These are phyloP conservation scores for Leptura quadrifasciata DNA, from an alignment of 2,888 invertebrate species.

Conservation along the genomic window DNA sequence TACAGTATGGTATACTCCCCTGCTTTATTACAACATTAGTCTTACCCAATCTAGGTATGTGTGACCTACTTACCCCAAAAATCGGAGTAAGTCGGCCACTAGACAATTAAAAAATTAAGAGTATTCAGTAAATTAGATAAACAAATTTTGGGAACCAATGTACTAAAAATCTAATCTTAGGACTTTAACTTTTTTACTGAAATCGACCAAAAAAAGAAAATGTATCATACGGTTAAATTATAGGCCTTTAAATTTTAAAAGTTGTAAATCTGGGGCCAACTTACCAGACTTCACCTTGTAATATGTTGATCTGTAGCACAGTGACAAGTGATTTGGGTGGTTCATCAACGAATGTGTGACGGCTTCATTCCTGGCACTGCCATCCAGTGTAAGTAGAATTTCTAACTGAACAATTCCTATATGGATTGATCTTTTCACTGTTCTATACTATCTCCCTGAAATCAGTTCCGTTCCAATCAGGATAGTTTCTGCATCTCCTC, in stretches of 20 bases:
- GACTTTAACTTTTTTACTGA: neutral
- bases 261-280: neutral
- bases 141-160: neutral
- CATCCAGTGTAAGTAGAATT: too few relatives aligned
- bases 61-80: conserved; percentile 9
- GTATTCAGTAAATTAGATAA: conserved; percentile 4
- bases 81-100: neutral
- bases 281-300: neutral
- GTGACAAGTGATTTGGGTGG: too few relatives aligned
- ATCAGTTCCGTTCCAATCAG: too few relatives aligned
- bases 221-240: neutral
- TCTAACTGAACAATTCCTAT: too few relatives aligned
- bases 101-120: neutral
- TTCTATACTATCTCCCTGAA: too few relatives aligned
- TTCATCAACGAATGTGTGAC: too few relatives aligned
- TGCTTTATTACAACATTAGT: neutral
- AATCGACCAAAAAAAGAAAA: neutral
- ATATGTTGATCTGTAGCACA: too few relatives aligned
- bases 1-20: neutral
- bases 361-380: too few relatives aligned
- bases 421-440: too few relatives aligned
- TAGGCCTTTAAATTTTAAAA: neutral
- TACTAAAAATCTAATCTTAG: neutral
- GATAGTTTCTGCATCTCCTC: too few relatives aligned
- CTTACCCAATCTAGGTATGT: conserved; percentile 4